A percentile compares a stretch with the other conserved stretches of the same genome.
phyloP scores from a whole-genome alignment of 2,888 invertebrate genomes.

The Sinohyriopsis cumingii region DNA sequence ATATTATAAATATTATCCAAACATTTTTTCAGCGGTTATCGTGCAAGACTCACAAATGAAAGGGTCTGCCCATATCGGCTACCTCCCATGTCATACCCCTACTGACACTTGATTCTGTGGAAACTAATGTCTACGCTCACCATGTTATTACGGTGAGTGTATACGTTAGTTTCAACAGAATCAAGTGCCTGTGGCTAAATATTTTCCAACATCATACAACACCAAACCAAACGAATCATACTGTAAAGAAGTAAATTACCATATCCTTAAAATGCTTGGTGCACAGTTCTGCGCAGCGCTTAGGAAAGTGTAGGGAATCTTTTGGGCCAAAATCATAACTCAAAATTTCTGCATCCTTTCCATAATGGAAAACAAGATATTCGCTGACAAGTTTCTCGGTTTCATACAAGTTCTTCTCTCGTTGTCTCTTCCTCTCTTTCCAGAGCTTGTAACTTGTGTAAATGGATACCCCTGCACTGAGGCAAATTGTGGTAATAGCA shows the following conservation, averaged over 20 bases:
- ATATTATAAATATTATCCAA: too few relatives aligned
- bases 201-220: too few relatives aligned
- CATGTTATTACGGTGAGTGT: too few relatives aligned
- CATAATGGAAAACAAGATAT: conserved; percentile 68
- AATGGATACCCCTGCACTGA: conserved; percentile 50
- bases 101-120: too few relatives aligned
- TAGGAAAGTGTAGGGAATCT: conserved; percentile 64
- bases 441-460: conserved; percentile 50
- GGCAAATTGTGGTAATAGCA: conserved; percentile 44
- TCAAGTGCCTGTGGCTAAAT: too few relatives aligned
- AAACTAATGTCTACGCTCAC: too few relatives aligned
- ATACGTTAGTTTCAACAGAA: too few relatives aligned
- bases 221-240: too few relatives aligned
- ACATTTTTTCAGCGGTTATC: too few relatives aligned
- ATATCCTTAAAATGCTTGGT: conserved; percentile 52
- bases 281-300: conserved; percentile 67
- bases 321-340: conserved; percentile 63
- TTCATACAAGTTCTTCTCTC: conserved; percentile 61
- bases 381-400: conserved; percentile 61
- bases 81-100: too few relatives aligned
- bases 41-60: too few relatives aligned
- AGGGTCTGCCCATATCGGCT: too few relatives aligned
- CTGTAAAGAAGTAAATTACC: conserved; percentile 29
- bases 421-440: conserved; percentile 25
- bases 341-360: conserved; percentile 54